Base-by-base conservation (phyloP, 2,113 vertebrate genomes). In the Pavo muticus region DNA sequence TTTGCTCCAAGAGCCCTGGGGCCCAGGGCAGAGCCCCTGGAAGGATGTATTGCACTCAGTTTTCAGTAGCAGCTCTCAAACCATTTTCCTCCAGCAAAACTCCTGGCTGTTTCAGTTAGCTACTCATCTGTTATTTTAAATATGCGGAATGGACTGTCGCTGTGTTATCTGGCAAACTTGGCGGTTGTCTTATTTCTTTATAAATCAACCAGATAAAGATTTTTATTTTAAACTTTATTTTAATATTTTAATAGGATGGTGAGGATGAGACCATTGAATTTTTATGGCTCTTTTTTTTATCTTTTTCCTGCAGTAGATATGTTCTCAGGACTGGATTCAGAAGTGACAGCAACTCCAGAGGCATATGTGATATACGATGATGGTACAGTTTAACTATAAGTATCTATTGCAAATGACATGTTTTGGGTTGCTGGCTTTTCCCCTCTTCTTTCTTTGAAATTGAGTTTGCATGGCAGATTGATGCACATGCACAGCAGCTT, bases 271-370 rank as follows among this genome's bases (percentile, higher is more conserved):
- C 13, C 20, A 4, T 1, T 54, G 44, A 70, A 57, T 73, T 69
- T 7, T 56, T 56, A 84, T 0, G 11, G 27, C 8, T 11, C 56
- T 48, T 37, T 76, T 97, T 97, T 97, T 97, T 90, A 35, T 91
- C 93, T 95, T 97, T 91, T 91, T 97, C 88, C 80, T 92, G 96
- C 95, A 68, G 90, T 93, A 99, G 99, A 99, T 95, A 97, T 97
- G 0, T 98, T 98, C 95, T 99, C 99, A 68, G 99, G 98, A 42
- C 56, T 98, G 97, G 98, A 98, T 93, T 97, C 96, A 16, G 98
- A 98, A 89, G 75, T 96, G 68, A 97, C 91, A n/a, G 78, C 93
- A 59, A 97, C 98, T 96, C 95, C 98, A 37, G 98, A 98, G 54
- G 96, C 94, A 6, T 98, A 98, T 23, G 94, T 93, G 25, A 63